These are phyloP conservation scores for Poliocrania exsul DNA, from an alignment of 2,797 vertebrate genomes.

Conservation along the genomic window DNA sequence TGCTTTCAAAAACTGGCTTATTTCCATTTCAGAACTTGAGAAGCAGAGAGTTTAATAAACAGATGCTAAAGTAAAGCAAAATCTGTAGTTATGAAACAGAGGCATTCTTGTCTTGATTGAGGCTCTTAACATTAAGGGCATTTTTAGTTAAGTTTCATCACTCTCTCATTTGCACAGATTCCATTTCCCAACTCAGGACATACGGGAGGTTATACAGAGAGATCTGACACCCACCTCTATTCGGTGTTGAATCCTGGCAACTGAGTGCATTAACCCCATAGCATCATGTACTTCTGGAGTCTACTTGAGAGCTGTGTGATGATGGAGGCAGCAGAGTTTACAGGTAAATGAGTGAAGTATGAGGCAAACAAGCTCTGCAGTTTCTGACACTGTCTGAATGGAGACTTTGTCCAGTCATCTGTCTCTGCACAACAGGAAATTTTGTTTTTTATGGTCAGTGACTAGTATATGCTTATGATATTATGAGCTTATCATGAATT, in stretches of 20 bases:
- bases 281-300: background rate
- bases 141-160: constrained; percentile 57
- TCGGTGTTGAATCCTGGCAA: constrained; percentile 25
- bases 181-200: constrained; percentile 48
- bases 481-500: background rate
- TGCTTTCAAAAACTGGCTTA: background rate
- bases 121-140: constrained; percentile 14
- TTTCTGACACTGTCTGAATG: background rate
- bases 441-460: background rate
- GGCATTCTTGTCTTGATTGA: constrained; percentile 4
- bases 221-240: constrained; percentile 66
- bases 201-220: background rate
- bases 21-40: background rate
- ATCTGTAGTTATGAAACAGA: background rate
- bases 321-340: background rate
- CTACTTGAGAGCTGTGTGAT: background rate
- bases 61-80: background rate
- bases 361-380: background rate
- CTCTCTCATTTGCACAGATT: constrained; percentile 29
- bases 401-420: background rate
- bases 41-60: background rate
- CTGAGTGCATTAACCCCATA: background rate
- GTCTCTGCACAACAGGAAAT: background rate
- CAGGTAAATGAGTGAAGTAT: background rate
- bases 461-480: background rate